Conservation (phyloP, 2,113 vertebrate genomes). For the Pagrus major region DNA sequence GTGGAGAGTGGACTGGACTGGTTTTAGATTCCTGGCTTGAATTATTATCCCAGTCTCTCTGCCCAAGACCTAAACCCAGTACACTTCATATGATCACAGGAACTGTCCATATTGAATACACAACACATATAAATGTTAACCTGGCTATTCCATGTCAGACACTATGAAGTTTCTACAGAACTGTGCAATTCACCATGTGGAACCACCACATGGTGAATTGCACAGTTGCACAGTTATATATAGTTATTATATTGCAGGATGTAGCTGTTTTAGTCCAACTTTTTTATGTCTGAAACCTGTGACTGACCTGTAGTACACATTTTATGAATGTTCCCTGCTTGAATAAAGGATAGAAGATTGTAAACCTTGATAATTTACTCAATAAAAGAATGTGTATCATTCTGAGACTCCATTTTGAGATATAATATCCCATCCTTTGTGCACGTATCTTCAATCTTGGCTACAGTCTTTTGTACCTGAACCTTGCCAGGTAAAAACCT, state of each 20-base stretch:
- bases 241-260: background rate
- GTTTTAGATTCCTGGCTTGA: no score
- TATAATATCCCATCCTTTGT: constrained; percentile 16
- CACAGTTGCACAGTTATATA: no score
- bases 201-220: no score
- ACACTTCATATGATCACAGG: background rate
- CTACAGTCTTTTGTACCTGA: constrained; percentile 37
- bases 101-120: background rate
- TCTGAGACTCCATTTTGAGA: constrained; percentile 20
- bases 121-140: background rate
- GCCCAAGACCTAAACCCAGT: no score
- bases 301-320: background rate
- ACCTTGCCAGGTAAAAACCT: constrained; percentile 43
- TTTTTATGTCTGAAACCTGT: background rate
- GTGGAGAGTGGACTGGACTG: no score
- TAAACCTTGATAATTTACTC: constrained; percentile 9
- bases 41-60: no score
- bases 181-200: background rate
- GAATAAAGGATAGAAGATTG: background rate
- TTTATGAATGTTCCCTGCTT: constrained; percentile 2
- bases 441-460: background rate
- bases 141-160: background rate
- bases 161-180: background rate
- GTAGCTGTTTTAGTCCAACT: background rate
- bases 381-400: background rate